Percentiles rank a stretch among this genome's conserved stretches.
Evolutionary conservation across 2,113 vertebrate genomes (phyloP).

Genomic region (Dissostichus mawsoni): DNA sequence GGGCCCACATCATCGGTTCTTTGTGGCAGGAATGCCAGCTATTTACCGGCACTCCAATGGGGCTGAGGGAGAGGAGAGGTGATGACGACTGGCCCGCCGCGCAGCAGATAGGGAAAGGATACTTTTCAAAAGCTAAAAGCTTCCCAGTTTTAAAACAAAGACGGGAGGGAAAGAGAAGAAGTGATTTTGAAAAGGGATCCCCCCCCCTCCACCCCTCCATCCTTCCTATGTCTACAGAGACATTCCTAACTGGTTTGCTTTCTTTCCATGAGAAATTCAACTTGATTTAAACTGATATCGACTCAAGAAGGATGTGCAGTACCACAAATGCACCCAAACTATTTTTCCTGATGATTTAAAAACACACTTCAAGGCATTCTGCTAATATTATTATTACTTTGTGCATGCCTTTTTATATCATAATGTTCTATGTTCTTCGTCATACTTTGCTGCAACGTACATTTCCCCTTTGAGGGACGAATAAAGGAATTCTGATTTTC

Average conservation of each 20-base stretch:
- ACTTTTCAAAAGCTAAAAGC: constrained; percentile 89
- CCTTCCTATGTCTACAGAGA: constrained; percentile 60
- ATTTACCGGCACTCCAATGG: constrained; percentile 81
- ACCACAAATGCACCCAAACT: no score
- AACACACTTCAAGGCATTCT: not conserved
- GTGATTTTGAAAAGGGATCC: constrained; percentile 82
- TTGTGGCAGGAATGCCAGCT: constrained; percentile 87
- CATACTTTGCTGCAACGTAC: no score
- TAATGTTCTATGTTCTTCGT: no score
- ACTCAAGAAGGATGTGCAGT: not conserved
- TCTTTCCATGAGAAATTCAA: constrained; percentile 28
- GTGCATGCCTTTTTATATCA: no score
- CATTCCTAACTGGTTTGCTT: constrained; percentile 73
- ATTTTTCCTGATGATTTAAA: not conserved
- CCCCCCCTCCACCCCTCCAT: constrained; percentile 13
- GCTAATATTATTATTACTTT: no score
- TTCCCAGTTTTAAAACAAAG: constrained; percentile 86
- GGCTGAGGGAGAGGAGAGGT: constrained; percentile 78
- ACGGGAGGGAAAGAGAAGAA: constrained; percentile 75
- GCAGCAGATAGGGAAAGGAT: constrained; percentile 85
- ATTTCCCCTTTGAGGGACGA: no score
- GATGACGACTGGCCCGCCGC: constrained; percentile 83
- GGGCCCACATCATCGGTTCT: constrained; percentile 82
- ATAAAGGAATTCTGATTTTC: not conserved
- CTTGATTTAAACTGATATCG: constrained; percentile 35